Evolutionary conservation across 2,113 vertebrate species (phyloP), one percentile per base, ranked within the genome.

Genomic region (Arothron firmamentum): DNA sequence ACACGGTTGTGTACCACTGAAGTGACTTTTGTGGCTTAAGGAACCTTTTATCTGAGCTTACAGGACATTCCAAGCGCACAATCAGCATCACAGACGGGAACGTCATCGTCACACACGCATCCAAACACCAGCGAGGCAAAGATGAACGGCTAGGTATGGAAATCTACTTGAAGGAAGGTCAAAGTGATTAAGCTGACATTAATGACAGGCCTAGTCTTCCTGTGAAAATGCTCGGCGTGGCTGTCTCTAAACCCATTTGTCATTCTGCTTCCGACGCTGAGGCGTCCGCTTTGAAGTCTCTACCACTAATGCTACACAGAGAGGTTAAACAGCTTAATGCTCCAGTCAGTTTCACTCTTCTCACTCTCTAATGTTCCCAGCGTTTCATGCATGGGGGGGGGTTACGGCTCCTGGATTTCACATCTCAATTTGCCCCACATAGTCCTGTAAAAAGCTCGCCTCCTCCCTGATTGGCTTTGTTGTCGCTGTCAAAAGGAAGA

Each of bases 321-420:
- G 85, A 90, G 87, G 88, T 89, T 90, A 90, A 90, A 89, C 84
- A 89, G 90, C 90, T 91, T 90, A 91, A 87, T 88, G 83, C 88
- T 83, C 45, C 74, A 88, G 86, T 88, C 89, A 80, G 79, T 80
- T 88, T 84, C 85, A 81, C 83, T 89, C 67, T 79, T 78, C 83
- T 83, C 74, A 43, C 84, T 82, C 81, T 87, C 76, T 85, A 83
- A 88, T 80, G 84, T 88, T 88, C 67, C 60, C 77, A 56, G 68
- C 79, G 52, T 84, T 85, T 83, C 76, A 75, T 77, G 77, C 72
- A 67, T 46, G 31, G 17, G 74, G 78, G 31, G 17, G 74, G 78
- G 84, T 88, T 80, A 76, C 60, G 72, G 82, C 80, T 88, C 70
- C 77, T 70, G 77, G 82, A 90, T 85, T 89, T 85, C 87, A 87